Base-by-base conservation (phyloP, 2,113 vertebrate species). In the Albula goreensis region DNA sequence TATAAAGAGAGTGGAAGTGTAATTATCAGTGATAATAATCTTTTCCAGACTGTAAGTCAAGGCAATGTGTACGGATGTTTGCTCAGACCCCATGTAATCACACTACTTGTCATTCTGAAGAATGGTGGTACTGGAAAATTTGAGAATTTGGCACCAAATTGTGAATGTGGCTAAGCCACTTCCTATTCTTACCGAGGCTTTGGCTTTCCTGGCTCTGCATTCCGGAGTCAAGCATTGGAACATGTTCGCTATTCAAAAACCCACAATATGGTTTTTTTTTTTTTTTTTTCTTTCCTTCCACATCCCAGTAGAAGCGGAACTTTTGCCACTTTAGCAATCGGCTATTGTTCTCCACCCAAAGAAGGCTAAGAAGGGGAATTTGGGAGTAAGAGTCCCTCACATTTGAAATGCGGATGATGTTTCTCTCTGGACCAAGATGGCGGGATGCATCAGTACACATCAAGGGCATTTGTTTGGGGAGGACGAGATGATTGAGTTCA, bases 401-500 rank as follows among this genome's bases (percentile, higher is more conserved):
- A 66, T 66, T 70, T 81, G 50, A 81, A 80, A 85, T 80, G 50
- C 84, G 63, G 41, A 63, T 63, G 31, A 52, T 70, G 78, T 70
- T 66, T 66, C 57, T 25, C 31, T 52, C 60, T 50, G 78, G 48
- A 60, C 78, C 53, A 25, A n/a, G 78, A 80, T 19, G 56, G 5
- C 63, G 84, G 78, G 25, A 74, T 87, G 63, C 19, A 60, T 83
- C 81, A 83, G 50, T 10, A 49, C 51, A 78, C 12, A 51, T 48
- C 66, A 82, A 80, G 49, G 79, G 50, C 60, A 87, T 82, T 82
- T 86, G 49, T 78, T 50, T 52, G 10, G 85, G 85, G 80, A 82
- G 60, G 85, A 82, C 4, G 63, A 82, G 79, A 31, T 60, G 50
- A 51, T 49, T 51, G 85, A 56, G 63, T 51, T 86, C 50, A 66